phyloP scores from a whole-genome alignment of 1,140 invertebrate species.

The Drosophila malerkotliana region DNA sequence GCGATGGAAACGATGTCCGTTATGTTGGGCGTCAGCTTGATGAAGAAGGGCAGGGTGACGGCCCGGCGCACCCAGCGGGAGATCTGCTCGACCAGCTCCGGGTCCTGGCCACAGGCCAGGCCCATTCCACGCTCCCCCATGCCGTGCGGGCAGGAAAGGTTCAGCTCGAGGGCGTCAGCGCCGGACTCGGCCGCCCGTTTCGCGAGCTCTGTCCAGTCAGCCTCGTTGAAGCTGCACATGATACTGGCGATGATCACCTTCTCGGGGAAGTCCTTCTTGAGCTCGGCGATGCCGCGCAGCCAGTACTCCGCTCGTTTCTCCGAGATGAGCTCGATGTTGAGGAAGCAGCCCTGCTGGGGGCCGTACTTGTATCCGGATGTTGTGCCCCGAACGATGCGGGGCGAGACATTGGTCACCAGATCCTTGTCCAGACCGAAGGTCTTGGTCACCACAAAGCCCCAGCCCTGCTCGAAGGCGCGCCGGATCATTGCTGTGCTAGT shows the following conservation, averaged over 20 bases:
- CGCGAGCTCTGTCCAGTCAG: conserved; percentile 95
- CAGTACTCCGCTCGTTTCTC: conserved; percentile 98
- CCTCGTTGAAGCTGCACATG: conserved; percentile 95
- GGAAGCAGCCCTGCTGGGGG: conserved; percentile 95
- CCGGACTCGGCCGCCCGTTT: conserved; percentile 92
- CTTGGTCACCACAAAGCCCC: conserved; percentile 98
- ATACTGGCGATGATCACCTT: conserved; percentile 98
- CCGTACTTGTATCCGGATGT: conserved; percentile 96
- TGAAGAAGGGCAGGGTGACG: conserved; percentile 98
- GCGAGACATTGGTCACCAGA: conserved; percentile 97
- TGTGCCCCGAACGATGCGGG: conserved; percentile 96
- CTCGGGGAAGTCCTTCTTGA: conserved; percentile 96
- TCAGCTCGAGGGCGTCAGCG: conserved; percentile 97
- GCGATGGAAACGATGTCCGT: conserved; percentile 96
- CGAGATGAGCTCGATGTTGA: conserved; percentile 99
- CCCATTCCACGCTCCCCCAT: conserved; percentile 99
- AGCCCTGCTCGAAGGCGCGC: conserved; percentile 96
- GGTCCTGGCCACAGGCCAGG: conserved; percentile 97
- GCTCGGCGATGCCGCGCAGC: conserved; percentile 93
- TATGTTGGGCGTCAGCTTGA: conserved; percentile 99
- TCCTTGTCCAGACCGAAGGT: conserved; percentile 98
- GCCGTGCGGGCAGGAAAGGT: conserved; percentile 98
- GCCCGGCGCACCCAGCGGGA: conserved; percentile 94
- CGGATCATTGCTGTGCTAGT: conserved; percentile 98
- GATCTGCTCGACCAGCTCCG: conserved; percentile 94